Evolutionary conservation across 2,888 invertebrate species (phyloP).

Genomic region (Heliconius ismenius): DNA sequence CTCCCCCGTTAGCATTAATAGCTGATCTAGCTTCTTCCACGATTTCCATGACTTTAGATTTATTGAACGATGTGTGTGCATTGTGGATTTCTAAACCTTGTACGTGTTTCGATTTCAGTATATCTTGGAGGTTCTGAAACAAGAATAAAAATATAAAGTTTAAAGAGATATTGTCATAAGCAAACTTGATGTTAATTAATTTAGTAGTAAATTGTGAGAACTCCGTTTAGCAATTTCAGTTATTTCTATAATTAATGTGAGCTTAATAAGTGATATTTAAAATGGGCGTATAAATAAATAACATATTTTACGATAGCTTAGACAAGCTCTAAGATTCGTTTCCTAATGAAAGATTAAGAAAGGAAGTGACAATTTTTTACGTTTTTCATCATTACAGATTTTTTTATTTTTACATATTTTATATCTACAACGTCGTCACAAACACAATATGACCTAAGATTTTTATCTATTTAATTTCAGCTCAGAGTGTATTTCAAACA

Average conservation of each 20-base stretch:
- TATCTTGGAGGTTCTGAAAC: constrained; percentile 75
- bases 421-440: too few relatives aligned
- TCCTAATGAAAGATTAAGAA: not conserved
- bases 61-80: constrained; percentile 78
- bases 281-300: too few relatives aligned
- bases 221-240: too few relatives aligned
- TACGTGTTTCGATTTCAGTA: constrained; percentile 80
- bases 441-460: not conserved
- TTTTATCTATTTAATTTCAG: not conserved
- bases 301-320: too few relatives aligned
- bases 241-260: too few relatives aligned
- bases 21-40: constrained; percentile 72
- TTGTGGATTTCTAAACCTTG: constrained; percentile 82
- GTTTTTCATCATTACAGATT: not conserved
- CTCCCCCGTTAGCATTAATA: constrained; percentile 72
- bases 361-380: not conserved
- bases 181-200: not conserved
- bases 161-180: not conserved
- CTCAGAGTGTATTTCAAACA: too few relatives aligned
- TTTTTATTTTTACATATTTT: not conserved
- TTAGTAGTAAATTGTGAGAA: too few relatives aligned
- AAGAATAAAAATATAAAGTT: not conserved
- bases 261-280: too few relatives aligned
- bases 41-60: constrained; percentile 73
- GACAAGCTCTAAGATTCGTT: not conserved